Base-by-base conservation (phyloP, 2,113 vertebrate species). In the Percopsis transmontana region DNA sequence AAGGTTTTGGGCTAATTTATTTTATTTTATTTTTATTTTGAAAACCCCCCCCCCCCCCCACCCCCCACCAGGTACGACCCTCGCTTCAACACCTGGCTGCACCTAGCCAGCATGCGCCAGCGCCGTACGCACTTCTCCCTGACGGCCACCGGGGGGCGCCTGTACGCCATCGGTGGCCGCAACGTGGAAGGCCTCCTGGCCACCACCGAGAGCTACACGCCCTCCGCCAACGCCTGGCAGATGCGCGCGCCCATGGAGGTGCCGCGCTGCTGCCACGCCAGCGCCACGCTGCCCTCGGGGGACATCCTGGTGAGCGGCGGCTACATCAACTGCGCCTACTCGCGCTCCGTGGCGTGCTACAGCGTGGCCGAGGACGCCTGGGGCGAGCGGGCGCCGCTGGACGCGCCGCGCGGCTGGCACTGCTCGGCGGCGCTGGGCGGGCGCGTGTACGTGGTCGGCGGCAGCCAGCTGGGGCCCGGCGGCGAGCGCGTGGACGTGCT, bases 81-180 rank as follows among this genome's bases (percentile, higher is more conserved):
- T 0, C 92, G 92, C 58, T 95, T 95, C 82, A 93, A 94, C 87
- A 93, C 90, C 51, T 95, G 94, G 94, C 87, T 95, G 48, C 94
- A 95, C 79, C 73, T 95, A 81, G 85, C 91, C 81, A 91, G 91
- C 86, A 94, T 93, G 94, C 88, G 90, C 11, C 94, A 95, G 68
- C 87, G 88, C 16, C 92, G 93, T 58, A 94, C 94, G 0, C 94
- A 94, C 84, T 95, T 95, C 90, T 94, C 93, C 41, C 90, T 95
- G 66, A 90, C 84, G 0, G 77, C 92, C 66, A 93, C 90, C 24
- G 69, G 88, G 0, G 92, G 94, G 9, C 92, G 92, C 13, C 90
- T 94, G 76, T 93, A 90, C 0, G 93, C 94, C 13, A 84, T 93
- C 0, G 93, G 94, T 1, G 94, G 94, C 6, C 92, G 92, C 16